Base-by-base conservation (phyloP, 2,797 vertebrate genomes). In the Siniperca obscura region DNA sequence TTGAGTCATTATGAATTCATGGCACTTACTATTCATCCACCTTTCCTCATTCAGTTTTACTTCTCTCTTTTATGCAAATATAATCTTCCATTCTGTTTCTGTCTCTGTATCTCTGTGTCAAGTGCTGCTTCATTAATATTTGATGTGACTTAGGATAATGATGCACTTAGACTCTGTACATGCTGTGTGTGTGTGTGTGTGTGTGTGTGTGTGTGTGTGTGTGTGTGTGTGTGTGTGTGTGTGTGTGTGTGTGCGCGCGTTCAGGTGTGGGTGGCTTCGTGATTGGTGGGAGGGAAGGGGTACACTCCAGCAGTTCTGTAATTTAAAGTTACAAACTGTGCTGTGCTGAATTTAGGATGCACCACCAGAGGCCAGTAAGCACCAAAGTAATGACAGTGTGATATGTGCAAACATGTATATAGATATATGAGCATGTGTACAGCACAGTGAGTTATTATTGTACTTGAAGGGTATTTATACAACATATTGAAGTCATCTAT, bases 41-140 rank as follows among this genome's bases (percentile, higher is more conserved):
- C 66, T 55, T 60, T 71, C 38, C 53, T 82, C 82, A 64, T 84
- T 91, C 78, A 80, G 73, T 81, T 81, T 81, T 62, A 78, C 71
- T 55, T 81, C 64, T 56, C 30, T 78, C 60, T 81, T 80, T 81
- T 83, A 90, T 90, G 84, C 82, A 86, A 91, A 90, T 81, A 76
- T 62, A 80, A 84, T 81, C 78, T 81, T 78, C 70, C 57, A 52
- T 83, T 88, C 76, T 75, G 55, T 78, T 46, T 57, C 71, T 79
- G 60, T 64, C 71, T 76, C 65, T 70, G 60, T 66, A 44, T 79
- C 79, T 88, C 27, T 85, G 80, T 89, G 86, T 87, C 83, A 89
- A 91, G 86, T 82, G 76, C 77, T 85, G 78, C 80, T 72, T 89
- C 80, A 86, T 92, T 90, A 84, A 87, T 88, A 81, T 83, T 89